Conservation (phyloP, 2,888 invertebrate genomes). For the Diarsia dahlii region DNA sequence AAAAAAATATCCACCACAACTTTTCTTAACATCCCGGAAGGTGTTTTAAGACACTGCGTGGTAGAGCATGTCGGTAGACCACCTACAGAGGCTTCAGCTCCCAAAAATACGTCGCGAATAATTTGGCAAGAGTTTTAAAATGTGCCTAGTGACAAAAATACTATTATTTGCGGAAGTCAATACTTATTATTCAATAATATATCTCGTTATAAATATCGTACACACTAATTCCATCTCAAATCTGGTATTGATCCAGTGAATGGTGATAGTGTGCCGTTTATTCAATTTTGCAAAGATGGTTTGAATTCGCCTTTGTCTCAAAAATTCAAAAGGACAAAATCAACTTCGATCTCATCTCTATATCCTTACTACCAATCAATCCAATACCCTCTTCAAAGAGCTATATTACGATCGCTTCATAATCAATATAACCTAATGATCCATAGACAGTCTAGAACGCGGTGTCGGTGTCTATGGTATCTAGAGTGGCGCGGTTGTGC, state of each 20-base stretch:
- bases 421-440: constrained; percentile 58
- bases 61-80: background rate
- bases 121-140: background rate
- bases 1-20: background rate
- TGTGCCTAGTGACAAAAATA: background rate
- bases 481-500: constrained; percentile 69
- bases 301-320: background rate
- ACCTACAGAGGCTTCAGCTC: too few relatives aligned
- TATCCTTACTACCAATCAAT: background rate
- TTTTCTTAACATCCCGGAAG: background rate
- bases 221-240: background rate
- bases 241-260: background rate
- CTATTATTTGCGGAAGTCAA: background rate
- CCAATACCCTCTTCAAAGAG: background rate
- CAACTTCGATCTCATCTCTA: background rate
- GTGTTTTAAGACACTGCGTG: too few relatives aligned
- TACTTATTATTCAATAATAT: background rate
- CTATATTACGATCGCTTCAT: constrained; percentile 17
- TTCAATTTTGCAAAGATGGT: background rate
- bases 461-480: constrained; percentile 50
- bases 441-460: constrained; percentile 43
- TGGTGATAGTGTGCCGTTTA: background rate
- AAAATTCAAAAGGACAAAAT: background rate
- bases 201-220: too few relatives aligned
- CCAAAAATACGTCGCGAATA: background rate